Conservation (phyloP, 2,797 vertebrate genomes). For the Galagoides demidoff region DNA sequence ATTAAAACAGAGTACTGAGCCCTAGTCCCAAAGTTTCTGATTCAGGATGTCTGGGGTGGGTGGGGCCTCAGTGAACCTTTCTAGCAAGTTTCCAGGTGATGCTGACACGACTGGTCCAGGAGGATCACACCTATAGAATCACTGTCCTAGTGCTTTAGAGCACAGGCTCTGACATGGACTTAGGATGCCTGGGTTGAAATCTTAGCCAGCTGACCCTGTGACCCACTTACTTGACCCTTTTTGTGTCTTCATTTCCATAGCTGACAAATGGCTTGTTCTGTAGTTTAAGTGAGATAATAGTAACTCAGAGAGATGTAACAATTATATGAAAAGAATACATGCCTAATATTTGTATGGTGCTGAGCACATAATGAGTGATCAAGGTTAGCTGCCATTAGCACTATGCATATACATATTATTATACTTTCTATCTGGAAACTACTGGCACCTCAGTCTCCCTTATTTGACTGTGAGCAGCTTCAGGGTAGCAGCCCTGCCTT, state of each 20-base stretch:
- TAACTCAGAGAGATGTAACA: neutral
- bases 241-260: neutral
- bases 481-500: neutral
- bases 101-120: neutral
- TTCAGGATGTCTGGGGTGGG: neutral
- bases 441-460: neutral
- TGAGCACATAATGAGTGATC: neutral
- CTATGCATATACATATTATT: neutral
- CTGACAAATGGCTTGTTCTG: neutral
- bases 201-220: neutral
- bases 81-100: neutral
- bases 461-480: neutral
- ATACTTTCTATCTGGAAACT: neutral
- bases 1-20: neutral
- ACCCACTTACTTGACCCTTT: neutral
- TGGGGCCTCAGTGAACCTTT: neutral
- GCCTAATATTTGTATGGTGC: neutral
- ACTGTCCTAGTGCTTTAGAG: neutral
- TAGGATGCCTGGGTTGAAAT: neutral
- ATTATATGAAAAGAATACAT: neutral
- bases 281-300: constrained; percentile 30
- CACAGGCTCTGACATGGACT: neutral
- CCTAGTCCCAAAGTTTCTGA: neutral
- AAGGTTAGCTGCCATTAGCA: neutral
- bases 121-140: neutral